A percentile compares a stretch with the other conserved stretches of the same genome.
These are phyloP conservation scores for Porites lobata DNA, from an alignment of 92 coral and sea anemone species.

Conservation along the genomic window DNA sequence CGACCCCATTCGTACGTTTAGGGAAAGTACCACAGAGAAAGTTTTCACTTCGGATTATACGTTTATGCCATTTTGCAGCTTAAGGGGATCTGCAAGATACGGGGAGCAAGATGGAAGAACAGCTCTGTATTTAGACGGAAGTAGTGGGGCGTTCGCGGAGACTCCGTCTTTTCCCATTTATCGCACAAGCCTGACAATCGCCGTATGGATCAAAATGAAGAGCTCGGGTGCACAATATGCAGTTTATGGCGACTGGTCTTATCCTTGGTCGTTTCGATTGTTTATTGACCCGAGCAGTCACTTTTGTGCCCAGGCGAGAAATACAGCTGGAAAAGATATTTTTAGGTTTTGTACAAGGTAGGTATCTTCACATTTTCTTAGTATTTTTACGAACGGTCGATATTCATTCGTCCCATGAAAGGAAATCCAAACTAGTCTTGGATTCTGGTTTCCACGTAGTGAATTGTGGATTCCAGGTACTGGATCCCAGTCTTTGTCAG, in stretches of 20 bases:
- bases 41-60: too few relatives aligned
- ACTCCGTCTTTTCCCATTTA: constrained; percentile 14
- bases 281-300: neutral
- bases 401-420: neutral
- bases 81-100: neutral
- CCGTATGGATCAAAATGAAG: constrained; percentile 7
- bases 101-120: neutral
- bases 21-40: too few relatives aligned
- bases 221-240: neutral
- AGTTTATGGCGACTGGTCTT: constrained; percentile 36
- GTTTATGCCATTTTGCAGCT: neutral
- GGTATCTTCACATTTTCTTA: neutral
- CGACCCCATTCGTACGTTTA: too few relatives aligned
- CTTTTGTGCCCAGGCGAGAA: neutral
- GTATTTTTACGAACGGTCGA: neutral
- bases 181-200: constrained; percentile 14
- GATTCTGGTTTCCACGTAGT: too few relatives aligned
- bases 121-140: constrained; percentile 24
- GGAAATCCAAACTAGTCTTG: too few relatives aligned
- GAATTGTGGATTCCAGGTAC: too few relatives aligned
- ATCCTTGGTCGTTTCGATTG: neutral
- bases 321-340: neutral
- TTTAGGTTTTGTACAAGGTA: neutral
- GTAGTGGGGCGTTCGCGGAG: neutral
- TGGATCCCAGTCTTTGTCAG: too few relatives aligned